Evolutionary conservation across 2,888 invertebrate genomes (phyloP).

Genomic region (Steinernema carpocapsae): DNA sequence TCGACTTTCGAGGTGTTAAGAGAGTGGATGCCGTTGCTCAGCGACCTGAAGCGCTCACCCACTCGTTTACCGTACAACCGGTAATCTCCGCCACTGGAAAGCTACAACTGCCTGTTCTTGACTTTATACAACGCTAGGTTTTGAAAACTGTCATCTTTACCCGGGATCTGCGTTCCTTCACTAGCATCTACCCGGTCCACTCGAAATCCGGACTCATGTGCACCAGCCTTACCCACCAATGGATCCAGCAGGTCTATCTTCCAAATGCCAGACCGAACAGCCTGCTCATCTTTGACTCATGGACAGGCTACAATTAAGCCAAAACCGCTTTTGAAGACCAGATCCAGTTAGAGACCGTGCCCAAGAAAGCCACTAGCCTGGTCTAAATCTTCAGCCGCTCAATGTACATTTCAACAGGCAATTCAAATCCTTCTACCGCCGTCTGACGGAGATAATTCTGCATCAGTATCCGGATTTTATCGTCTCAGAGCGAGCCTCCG

Average conservation of each 20-base stretch:
- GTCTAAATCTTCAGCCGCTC: background rate
- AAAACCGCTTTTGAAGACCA: too few species aligned
- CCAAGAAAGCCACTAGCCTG: background rate
- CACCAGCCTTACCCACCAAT: background rate
- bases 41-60: background rate
- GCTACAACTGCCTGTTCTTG: background rate
- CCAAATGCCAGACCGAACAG: background rate
- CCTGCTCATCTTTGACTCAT: background rate
- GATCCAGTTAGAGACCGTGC: background rate
- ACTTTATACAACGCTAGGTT: too few species aligned
- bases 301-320: background rate
- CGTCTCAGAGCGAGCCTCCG: background rate
- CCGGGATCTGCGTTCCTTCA: background rate
- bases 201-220: background rate
- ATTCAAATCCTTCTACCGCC: background rate
- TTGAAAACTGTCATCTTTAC: background rate
- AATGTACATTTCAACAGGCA: background rate
- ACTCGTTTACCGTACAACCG: background rate
- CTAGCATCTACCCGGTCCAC: background rate
- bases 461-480: background rate
- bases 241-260: background rate
- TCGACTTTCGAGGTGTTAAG: too few species aligned
- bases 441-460: background rate
- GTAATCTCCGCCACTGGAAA: background rate
- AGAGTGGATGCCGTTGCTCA: background rate